Evolutionary conservation across 2,113 vertebrate species (phyloP).

Genomic region (Dasypus novemcinctus): DNA sequence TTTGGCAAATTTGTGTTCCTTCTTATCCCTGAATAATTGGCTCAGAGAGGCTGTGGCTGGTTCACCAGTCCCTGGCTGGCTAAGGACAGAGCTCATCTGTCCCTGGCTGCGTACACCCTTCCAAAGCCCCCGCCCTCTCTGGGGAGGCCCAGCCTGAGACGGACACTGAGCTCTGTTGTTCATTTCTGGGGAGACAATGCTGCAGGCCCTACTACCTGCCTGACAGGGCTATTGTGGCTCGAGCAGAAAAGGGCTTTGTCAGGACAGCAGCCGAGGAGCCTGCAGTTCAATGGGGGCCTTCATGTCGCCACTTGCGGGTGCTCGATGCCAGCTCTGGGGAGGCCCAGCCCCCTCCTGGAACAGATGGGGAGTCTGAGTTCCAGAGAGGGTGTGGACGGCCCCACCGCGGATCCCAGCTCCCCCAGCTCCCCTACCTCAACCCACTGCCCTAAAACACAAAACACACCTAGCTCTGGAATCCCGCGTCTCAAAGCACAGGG

Average conservation of each 20-base stretch:
- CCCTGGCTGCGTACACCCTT: conserved; percentile 15
- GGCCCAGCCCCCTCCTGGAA: conserved; percentile 44
- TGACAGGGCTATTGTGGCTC: conserved; percentile 74
- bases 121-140: conserved; percentile 38
- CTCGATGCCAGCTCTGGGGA: not conserved
- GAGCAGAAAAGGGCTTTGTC: conserved; percentile 77
- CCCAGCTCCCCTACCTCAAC: not conserved
- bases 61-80: not conserved
- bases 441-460: not conserved
- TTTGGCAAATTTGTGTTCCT: conserved; percentile 13
- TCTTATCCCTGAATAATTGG: not conserved
- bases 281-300: conserved; percentile 65
- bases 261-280: conserved; percentile 36
- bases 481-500: not conserved
- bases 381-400: not conserved
- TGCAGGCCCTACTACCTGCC: conserved; percentile 65
- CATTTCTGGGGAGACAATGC: conserved; percentile 66
- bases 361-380: conserved; percentile 34
- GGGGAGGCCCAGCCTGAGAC: not conserved
- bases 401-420: not conserved
- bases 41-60: not conserved
- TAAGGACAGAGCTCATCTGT: conserved; percentile 54
- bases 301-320: conserved; percentile 30
- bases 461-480: not conserved
- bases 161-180: conserved; percentile 69